Conservation (phyloP, 64 coral and sea anemone genomes). For the Dendrophyllia cribrosa region DNA sequence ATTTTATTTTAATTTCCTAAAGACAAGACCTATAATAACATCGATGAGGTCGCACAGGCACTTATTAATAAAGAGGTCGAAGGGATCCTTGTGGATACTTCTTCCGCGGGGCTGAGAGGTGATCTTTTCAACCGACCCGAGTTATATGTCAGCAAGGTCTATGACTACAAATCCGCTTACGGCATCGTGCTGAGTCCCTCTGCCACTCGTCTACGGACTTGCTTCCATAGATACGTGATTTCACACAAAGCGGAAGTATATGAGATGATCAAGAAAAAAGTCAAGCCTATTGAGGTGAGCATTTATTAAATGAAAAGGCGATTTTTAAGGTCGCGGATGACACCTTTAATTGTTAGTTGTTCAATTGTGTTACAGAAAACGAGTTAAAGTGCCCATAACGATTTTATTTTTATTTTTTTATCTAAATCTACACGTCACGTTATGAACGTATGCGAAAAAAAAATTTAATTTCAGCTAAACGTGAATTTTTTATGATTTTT, state of each 20-base stretch:
- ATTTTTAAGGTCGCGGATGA: too few species aligned
- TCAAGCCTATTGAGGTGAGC: constrained; percentile 46
- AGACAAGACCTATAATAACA: constrained; percentile 30
- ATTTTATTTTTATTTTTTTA: too few species aligned
- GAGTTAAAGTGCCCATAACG: too few species aligned
- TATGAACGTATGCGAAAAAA: too few species aligned
- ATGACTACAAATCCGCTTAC: constrained; percentile 63
- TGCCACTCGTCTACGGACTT: constrained; percentile 21
- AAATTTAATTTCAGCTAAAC: too few species aligned
- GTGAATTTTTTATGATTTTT: too few species aligned
- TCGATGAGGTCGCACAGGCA: constrained; percentile 36
- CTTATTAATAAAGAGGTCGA: constrained; percentile 31
- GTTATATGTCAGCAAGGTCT: constrained; percentile 20
- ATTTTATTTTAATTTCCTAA: background rate
- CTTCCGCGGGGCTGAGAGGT: constrained; percentile 38
- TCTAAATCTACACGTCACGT: too few species aligned
- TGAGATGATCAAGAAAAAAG: constrained; percentile 42
- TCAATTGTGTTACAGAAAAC: too few species aligned
- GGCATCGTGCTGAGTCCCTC: constrained; percentile 35
- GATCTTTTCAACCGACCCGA: constrained; percentile 53
- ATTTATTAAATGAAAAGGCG: background rate
- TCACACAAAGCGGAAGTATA: constrained; percentile 30
- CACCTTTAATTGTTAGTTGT: too few species aligned
- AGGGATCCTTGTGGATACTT: constrained; percentile 64
- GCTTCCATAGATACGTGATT: constrained; percentile 32